Evolutionary conservation across 2,113 vertebrate genomes (phyloP).

Genomic region (Engystomops pustulosus): DNA sequence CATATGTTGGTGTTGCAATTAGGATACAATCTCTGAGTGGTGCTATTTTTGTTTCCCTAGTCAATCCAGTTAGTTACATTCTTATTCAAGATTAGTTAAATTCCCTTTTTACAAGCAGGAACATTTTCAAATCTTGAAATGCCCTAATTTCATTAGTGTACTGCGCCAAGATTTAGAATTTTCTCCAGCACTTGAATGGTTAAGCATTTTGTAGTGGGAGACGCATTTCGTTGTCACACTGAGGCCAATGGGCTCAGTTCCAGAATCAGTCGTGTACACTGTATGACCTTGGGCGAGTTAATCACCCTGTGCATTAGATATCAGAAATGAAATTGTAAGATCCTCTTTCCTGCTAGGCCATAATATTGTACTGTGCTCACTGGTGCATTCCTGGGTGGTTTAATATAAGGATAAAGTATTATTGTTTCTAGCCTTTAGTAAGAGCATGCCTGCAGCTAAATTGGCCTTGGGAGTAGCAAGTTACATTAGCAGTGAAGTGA

Average conservation of each 20-base stretch:
- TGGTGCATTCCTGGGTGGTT: conserved; percentile 51
- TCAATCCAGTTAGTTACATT: no score
- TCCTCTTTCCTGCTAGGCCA: conserved; percentile 40
- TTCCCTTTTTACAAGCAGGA: no score
- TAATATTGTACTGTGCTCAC: conserved; percentile 50
- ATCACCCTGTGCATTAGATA: conserved; percentile 54
- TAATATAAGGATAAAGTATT: conserved; percentile 55
- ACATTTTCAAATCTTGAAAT: no score
- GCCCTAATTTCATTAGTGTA: background rate
- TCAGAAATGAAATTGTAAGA: conserved; percentile 55
- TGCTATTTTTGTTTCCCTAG: no score
- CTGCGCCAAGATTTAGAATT: background rate
- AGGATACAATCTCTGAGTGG: no score
- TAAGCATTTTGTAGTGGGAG: background rate
- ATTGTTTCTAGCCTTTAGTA: conserved; percentile 44
- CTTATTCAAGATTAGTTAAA: no score
- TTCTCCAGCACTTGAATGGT: background rate
- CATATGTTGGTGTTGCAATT: no score
- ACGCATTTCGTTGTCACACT: conserved; percentile 27
- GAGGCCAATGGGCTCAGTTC: conserved; percentile 31
- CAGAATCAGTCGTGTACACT: conserved; percentile 38
- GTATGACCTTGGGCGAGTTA: conserved; percentile 56
- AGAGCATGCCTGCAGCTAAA: conserved; percentile 46
- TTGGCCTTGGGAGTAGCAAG: conserved; percentile 28
- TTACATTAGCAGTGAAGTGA: conserved; percentile 18